These are phyloP conservation scores for Crotalus horridus DNA, from an alignment of 2,113 vertebrate species.

Conservation along the genomic window DNA sequence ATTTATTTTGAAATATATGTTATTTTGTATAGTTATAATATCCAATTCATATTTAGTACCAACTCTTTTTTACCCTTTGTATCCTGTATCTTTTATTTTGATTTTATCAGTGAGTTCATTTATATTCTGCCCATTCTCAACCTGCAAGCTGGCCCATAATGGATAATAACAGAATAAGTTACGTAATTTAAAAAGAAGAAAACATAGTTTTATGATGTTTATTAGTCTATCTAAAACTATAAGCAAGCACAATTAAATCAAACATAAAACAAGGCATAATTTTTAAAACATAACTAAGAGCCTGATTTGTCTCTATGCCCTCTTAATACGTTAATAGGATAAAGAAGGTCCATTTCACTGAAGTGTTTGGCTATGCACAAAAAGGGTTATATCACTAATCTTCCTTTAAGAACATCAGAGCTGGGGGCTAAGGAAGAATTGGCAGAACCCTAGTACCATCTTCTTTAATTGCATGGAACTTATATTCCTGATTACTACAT, in stretches of 20 bases:
- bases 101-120: not conserved
- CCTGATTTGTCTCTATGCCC: not conserved
- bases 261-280: not conserved
- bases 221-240: not conserved
- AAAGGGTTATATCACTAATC: not conserved
- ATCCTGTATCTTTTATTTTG: not conserved
- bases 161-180: not conserved
- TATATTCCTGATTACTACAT: not conserved
- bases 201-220: not conserved
- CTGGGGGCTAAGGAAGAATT: not conserved
- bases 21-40: not conserved
- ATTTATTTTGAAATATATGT: not conserved
- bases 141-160: not conserved
- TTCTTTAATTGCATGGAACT: not conserved
- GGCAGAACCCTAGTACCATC: not conserved
- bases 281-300: not conserved
- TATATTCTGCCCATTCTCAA: not conserved
- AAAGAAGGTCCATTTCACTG: not conserved
- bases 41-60: not conserved
- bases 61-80: not conserved
- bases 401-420: not conserved
- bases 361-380: not conserved
- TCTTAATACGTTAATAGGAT: not conserved
- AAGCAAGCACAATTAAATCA: not conserved
- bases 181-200: not conserved